These are phyloP conservation scores for Eumaeus atala DNA, from an alignment of 1,140 invertebrate species.

Conservation along the genomic window DNA sequence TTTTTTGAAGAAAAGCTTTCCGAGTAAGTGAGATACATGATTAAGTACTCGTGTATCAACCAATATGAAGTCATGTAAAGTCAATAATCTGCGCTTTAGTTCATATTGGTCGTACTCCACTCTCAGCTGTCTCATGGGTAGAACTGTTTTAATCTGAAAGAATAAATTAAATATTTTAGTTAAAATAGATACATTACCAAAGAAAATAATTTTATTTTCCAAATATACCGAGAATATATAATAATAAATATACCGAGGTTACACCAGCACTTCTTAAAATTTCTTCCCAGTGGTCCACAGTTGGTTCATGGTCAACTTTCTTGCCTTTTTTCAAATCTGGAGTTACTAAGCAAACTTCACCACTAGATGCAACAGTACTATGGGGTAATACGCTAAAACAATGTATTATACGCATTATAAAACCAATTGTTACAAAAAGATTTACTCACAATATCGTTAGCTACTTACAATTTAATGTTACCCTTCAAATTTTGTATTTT, in stretches of 20 bases:
- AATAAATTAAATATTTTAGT: too few species aligned
- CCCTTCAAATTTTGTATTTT: conserved; percentile 52
- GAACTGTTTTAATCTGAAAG: conserved; percentile 57
- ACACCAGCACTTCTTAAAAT: conserved; percentile 69
- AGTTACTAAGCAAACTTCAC: conserved; percentile 75
- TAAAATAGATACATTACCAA: conserved; percentile 14
- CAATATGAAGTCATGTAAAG: conserved; percentile 79
- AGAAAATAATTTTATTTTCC: not conserved
- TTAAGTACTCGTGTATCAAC: conserved; percentile 78
- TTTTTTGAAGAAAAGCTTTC: conserved; percentile 77
- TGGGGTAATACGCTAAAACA: conserved; percentile 49
- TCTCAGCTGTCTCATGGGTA: conserved; percentile 78
- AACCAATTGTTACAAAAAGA: not conserved
- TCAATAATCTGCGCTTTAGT: conserved; percentile 75
- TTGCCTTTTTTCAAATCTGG: conserved; percentile 71
- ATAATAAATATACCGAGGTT: conserved; percentile 52
- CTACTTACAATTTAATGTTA: conserved; percentile 56
- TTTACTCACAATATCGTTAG: not conserved
- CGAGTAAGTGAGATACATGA: conserved; percentile 76
- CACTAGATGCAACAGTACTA: conserved; percentile 47
- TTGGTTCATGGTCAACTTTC: conserved; percentile 76
- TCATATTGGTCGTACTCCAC: conserved; percentile 81
- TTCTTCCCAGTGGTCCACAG: conserved; percentile 76
- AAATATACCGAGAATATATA: not conserved
- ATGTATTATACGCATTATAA: not conserved